Base-by-base conservation (phyloP, 2,888 invertebrate species). In the Machimus rusticus region DNA sequence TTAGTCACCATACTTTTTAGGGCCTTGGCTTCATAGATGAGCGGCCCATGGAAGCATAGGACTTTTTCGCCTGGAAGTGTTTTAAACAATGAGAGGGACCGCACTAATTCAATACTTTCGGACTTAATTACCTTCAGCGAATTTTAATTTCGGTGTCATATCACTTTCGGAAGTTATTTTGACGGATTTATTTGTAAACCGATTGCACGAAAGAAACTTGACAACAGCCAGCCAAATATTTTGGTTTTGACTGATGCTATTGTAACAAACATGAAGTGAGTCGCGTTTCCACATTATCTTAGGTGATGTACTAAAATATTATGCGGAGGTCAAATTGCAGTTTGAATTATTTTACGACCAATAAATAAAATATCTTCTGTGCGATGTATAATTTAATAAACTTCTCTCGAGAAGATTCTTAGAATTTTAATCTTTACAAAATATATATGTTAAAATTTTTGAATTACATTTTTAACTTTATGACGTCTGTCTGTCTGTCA, bases 21-120 rank as follows among this genome's bases (percentile, higher is more conserved):
- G 91, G 98, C 98, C 95, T 99, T 99, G 55, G 98, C 99, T 94
- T 99, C 99, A 92, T 99, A 99, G 90, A 99, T 96, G 39, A 99
- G 94, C 3, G 98, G 98, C 0, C 99, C 99, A 93, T 99, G 99
- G 92, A 98, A 99, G 93, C 99, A 99, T 39, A 99, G 93, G 9
- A 99, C 98, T 92, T 96, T 97, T 93, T 97, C 97, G 88, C 97
- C 97, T 97, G 91, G 88, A 94, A 94, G 28, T 34, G 12, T 66
- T 39, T 37, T 19, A 8, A 8, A n/a, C 3, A 74, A 74, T 74
- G 16, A 9, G 16, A 66, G 1, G 1, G 9, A n/a, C 12, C 16
- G 9, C n/a, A 76, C 2, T 37, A 34, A 9, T 76, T 14, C 39
- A 23, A 85, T 43, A 23, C 5, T 74, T 43, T 3, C 14, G 23